phyloP scores from a whole-genome alignment of 2,113 vertebrate species.

The Calonectris borealis region DNA sequence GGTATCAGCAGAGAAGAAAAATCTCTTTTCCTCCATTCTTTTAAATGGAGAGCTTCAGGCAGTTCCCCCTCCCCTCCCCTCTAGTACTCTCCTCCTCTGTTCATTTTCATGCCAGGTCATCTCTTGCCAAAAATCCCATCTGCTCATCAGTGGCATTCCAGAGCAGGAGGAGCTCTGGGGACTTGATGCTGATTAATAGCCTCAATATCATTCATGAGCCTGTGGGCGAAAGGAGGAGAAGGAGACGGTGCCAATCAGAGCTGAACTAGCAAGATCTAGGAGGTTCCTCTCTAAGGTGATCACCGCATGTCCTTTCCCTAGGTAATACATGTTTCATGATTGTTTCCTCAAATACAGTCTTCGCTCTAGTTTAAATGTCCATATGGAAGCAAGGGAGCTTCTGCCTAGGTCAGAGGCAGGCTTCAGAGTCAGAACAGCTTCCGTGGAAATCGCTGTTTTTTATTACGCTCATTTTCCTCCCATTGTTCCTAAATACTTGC shows the following conservation, averaged over 20 bases:
- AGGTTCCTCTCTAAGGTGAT: background rate
- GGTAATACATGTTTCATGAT: background rate
- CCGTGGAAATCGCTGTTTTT: background rate
- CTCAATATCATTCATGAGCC: conserved; percentile 6
- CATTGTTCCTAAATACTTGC: background rate
- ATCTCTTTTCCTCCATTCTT: background rate
- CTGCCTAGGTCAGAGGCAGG: background rate
- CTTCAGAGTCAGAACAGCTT: background rate
- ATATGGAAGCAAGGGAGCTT: background rate
- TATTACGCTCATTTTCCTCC: background rate
- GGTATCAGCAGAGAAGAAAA: background rate
- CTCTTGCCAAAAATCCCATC: conserved; percentile 68
- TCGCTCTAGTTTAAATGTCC: background rate
- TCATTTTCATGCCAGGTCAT: conserved; percentile 57
- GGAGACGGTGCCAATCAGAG: background rate
- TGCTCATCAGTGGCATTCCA: conserved; percentile 65
- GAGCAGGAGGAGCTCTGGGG: conserved; percentile 47
- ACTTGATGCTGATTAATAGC: conserved; percentile 47
- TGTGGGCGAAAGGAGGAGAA: background rate
- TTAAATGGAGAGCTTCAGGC: background rate
- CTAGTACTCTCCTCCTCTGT: conserved; percentile 29
- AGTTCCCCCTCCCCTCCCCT: background rate
- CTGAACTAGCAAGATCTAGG: background rate
- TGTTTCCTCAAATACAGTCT: background rate
- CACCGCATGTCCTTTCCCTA: background rate